Base-by-base conservation (phyloP, 64 coral and sea anemone genomes). In the Orbicella faveolata region DNA sequence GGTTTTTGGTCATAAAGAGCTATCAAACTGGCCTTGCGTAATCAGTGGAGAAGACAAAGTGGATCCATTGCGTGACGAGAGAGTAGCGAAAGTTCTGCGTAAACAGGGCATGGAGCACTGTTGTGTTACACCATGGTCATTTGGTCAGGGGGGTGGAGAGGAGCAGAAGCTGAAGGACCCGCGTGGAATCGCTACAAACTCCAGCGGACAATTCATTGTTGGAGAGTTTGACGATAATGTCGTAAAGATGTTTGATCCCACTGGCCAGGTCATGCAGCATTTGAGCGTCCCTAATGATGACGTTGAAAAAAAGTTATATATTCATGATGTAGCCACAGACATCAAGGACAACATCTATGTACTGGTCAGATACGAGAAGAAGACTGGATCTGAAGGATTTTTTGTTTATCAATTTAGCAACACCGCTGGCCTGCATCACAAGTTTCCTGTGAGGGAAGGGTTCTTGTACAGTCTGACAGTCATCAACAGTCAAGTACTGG, bases 151-250 rank as follows among this genome's bases (percentile, higher is more conserved):
- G 44, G 86, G 86, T 7, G 26, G 76, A 13, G 33, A 21, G 34
- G 30, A 23, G 5, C 87, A 88, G 25, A 88, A 35, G 73, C 33
- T 88, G 6, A 17, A 11, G 6, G 1, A 23, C 6, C 74, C 54
- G 63, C 0, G 2, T 18, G 61, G 20, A 20, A 88, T 88, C 51
- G 74, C 87, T 61, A 77, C 86, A 36, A 87, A 87, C 85, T 74
- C 85, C 23, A 44, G 34, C 7, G 67, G 48, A 20, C 70, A 87
- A 74, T 87, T 74, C 52, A 83, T 91, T 76, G 34, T 91, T 21
- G 78, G 48, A 83, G 80, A 30, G 30, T 30, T 30, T 30, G 30
- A 83, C 51, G 36, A 10, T 52, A 7, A 17, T 3, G 30, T 0
- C 0, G 19, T 23, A 78, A 91, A 84, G 81, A 72, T 84, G 34